These are phyloP conservation scores for Boulengeromyrus knoepffleri DNA, from an alignment of 2,113 vertebrate genomes.

Conservation along the genomic window DNA sequence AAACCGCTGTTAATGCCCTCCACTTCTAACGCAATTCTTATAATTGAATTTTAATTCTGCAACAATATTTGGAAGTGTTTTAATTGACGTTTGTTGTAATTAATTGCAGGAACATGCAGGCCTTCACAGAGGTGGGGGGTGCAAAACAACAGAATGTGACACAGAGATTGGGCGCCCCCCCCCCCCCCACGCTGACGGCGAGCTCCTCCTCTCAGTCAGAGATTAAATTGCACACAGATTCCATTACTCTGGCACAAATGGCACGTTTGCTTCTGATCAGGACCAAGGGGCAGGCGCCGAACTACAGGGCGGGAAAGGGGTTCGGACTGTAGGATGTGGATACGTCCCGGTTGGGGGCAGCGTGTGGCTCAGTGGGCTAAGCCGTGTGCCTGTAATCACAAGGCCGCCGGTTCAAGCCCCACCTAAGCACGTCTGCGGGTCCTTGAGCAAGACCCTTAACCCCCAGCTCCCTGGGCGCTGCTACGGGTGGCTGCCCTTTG, in stretches of 20 bases:
- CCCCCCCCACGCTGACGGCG: constrained; percentile 21
- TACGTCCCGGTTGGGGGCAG: background rate
- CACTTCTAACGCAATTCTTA: constrained; percentile 67
- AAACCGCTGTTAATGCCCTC: constrained; percentile 62
- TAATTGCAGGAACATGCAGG: constrained; percentile 69
- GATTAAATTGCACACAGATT: constrained; percentile 83
- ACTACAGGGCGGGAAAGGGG: background rate
- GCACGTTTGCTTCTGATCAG: constrained; percentile 90
- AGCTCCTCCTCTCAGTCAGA: constrained; percentile 71
- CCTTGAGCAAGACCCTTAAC: too few relatives aligned
- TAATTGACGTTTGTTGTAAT: constrained; percentile 79
- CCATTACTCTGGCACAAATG: constrained; percentile 88
- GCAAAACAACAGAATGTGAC: constrained; percentile 73
- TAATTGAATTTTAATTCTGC: constrained; percentile 77
- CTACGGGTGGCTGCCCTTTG: too few relatives aligned
- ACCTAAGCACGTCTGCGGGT: too few relatives aligned
- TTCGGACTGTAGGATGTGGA: background rate
- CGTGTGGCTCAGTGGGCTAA: too few relatives aligned
- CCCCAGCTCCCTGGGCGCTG: too few relatives aligned
- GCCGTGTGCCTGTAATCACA: too few relatives aligned
- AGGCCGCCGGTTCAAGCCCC: too few relatives aligned
- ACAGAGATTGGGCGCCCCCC: constrained; percentile 49
- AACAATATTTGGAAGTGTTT: constrained; percentile 67
- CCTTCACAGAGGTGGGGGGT: constrained; percentile 41
- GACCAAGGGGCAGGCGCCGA: constrained; percentile 65